phyloP scores from a whole-genome alignment of 2,113 vertebrate genomes.

The Sialia sialis region DNA sequence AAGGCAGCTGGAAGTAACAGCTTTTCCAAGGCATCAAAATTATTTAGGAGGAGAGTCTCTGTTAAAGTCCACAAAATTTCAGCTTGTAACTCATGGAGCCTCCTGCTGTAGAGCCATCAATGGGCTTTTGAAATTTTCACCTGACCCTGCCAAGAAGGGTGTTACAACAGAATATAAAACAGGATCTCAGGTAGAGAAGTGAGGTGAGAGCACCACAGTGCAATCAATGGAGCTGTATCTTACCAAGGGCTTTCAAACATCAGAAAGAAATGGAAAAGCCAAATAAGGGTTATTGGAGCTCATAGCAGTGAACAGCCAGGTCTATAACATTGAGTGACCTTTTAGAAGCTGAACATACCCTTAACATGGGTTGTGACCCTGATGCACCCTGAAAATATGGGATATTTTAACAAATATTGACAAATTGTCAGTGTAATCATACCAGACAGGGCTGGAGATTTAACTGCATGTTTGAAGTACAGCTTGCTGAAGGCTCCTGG shows the following conservation, averaged over 20 bases:
- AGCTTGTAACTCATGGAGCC: background rate
- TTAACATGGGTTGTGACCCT: background rate
- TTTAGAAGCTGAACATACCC: background rate
- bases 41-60: background rate
- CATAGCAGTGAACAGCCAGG: background rate
- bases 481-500: background rate
- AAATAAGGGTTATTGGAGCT: background rate
- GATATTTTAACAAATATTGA: background rate
- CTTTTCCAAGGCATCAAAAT: background rate
- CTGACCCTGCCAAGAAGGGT: background rate
- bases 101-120: background rate
- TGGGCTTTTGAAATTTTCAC: background rate
- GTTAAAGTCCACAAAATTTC: background rate
- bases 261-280: background rate
- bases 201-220: background rate
- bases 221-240: background rate
- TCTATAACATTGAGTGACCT: background rate
- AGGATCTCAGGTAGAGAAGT: background rate
- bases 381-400: background rate
- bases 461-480: background rate
- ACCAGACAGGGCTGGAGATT: background rate
- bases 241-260: background rate
- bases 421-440: background rate
- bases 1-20: background rate
- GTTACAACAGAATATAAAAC: background rate